Base-by-base conservation (phyloP, 1,140 invertebrate species). In the Lamellibrachia luymesi region DNA sequence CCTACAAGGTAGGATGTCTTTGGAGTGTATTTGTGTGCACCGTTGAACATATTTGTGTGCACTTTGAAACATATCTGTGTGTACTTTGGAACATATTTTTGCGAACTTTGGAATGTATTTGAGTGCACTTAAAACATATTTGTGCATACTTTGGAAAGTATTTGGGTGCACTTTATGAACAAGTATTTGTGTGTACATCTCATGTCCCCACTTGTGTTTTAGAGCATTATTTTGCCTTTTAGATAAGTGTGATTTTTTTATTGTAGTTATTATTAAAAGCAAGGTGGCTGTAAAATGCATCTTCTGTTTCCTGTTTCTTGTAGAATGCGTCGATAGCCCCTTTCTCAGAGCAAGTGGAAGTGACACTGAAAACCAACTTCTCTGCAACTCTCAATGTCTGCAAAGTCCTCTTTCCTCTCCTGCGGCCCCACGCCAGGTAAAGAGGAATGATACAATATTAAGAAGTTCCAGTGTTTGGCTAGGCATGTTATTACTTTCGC, bases 341-440 rank as follows among this genome's bases (percentile, higher is more conserved):
- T 2, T 97, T 97, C 94, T 94, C 95, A 2, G 96, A 97, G 49
- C 98, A 98, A 96, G 98, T 98, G 0, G 97, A 97, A 94, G 96
- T 97, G 93, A 98, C 98, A 0, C 94, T 98, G 1, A 95, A 95
- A 90, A 97, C 97, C 0, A 98, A 98, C 95, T 98, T 97, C 95
- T 98, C 97, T 94, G 97, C 97, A 17, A 97, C 97, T 1, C 94
- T 97, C 22, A 96, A 97, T 91, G 96, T 97, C 27, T 98, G 97
- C 94, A 96, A 97, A 10, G 96, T 96, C 56, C 95, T 98, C 2
- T 98, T 98, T 95, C 98, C 98, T 13, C 94, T 98, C 6, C 95
- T 98, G 7, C 95, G 97, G 80, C 95, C 97, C 90, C 97, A 97
- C 94, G 98, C 97, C 6, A 95, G 96, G 96, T 96, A 94, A 80